These are phyloP conservation scores for Melipona quadrifasciata DNA, from an alignment of 1,140 invertebrate genomes.

Conservation along the genomic window DNA sequence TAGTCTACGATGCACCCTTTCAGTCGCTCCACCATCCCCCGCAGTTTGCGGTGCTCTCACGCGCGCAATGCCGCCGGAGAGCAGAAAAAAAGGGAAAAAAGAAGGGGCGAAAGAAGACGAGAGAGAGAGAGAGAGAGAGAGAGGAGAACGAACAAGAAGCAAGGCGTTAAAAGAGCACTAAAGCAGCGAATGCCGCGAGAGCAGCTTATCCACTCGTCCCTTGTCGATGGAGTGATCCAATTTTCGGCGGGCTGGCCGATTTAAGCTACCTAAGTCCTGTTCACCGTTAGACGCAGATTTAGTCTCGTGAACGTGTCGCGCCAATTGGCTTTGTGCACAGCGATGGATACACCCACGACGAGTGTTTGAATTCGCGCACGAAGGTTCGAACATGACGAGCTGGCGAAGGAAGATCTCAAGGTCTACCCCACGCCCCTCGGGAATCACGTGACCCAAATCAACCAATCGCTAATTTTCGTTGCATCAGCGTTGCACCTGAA, in stretches of 20 bases:
- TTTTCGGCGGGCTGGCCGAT: constrained; percentile 29
- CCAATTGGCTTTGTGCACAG: not conserved
- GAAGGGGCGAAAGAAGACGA: not conserved
- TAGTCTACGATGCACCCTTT: constrained; percentile 56
- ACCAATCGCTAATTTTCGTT: no score
- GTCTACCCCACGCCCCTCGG: no score
- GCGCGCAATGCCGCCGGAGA: constrained; percentile 2
- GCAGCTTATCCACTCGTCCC: constrained; percentile 14
- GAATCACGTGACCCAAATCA: no score
- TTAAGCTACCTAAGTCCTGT: constrained; percentile 34
- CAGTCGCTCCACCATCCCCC: constrained; percentile 11
- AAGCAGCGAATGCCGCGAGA: constrained; percentile 13
- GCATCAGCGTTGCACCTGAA: no score
- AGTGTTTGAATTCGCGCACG: no score
- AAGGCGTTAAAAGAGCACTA: constrained; percentile 9
- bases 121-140: not conserved
- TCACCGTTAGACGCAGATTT: not conserved
- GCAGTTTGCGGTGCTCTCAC: constrained; percentile 15
- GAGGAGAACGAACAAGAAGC: not conserved
- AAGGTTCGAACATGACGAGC: no score
- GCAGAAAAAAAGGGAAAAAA: not conserved
- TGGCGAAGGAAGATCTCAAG: no score
- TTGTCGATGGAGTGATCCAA: constrained; percentile 33
- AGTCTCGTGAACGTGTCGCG: not conserved
- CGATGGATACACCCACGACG: not conserved